Evolutionary conservation across 2,888 invertebrate genomes (phyloP).

Genomic region (Mythimna pallens): DNA sequence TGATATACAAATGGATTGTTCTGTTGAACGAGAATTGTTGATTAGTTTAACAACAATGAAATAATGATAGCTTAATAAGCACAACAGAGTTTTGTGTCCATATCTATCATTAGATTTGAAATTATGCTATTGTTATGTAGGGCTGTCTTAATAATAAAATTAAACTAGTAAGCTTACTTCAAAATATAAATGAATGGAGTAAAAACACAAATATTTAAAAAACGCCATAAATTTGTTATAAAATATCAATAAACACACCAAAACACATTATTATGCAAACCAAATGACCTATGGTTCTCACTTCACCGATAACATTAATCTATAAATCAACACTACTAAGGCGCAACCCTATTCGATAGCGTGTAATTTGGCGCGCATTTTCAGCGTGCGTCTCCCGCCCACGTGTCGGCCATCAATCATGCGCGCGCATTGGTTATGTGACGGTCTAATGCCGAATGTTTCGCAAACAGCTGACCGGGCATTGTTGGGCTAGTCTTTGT

Average conservation of each 20-base stretch:
- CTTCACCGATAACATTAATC: conserved; percentile 1
- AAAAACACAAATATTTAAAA: not conserved
- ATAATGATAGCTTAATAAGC: conserved; percentile 65
- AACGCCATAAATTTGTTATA: not conserved
- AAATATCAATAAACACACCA: not conserved
- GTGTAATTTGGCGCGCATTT: conserved; percentile 84
- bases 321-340: conserved; percentile 49
- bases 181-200: not conserved
- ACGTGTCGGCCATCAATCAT: conserved; percentile 85
- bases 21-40: conserved; percentile 16
- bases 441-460: conserved; percentile 85
- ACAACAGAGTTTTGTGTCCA: conserved; percentile 52
- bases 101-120: conserved; percentile 61
- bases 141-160: conserved; percentile 36
- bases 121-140: conserved; percentile 55
- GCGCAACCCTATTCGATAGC: conserved; percentile 67
- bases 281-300: conserved; percentile 2
- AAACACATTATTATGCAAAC: not conserved
- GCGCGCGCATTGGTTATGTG: conserved; percentile 79
- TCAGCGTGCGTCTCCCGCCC: conserved; percentile 81
- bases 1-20: conserved; percentile 20
- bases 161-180: not conserved
- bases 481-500: conserved; percentile 69
- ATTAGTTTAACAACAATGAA: conserved; percentile 45
- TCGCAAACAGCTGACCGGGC: conserved; percentile 81